A percentile compares a stretch with the other conserved stretches of the same genome.
Conservation (phyloP, 64 coral and sea anemone species). For the Montipora sp. region DNA sequence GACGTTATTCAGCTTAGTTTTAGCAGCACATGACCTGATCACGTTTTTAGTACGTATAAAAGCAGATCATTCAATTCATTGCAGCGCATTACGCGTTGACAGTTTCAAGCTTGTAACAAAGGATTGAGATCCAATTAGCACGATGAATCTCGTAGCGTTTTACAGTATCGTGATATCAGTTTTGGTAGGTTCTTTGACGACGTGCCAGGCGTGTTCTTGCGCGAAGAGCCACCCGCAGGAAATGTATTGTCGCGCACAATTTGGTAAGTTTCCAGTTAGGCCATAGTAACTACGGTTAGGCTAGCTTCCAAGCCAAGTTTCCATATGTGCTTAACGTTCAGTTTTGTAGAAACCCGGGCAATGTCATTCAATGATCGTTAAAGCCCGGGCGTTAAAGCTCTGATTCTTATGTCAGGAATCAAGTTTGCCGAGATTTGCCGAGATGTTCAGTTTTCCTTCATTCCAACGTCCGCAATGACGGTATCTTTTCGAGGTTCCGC, state of each 20-base stretch:
- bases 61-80: not conserved
- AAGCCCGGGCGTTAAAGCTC: too few species aligned
- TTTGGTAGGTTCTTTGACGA: not conserved
- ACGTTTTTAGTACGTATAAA: not conserved
- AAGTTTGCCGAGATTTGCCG: too few species aligned
- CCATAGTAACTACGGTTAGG: not conserved
- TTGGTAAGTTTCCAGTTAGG: conserved; percentile 38
- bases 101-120: not conserved
- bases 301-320: too few species aligned
- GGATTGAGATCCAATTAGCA: not conserved
- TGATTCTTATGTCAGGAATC: too few species aligned
- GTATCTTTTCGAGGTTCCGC: too few species aligned
- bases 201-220: conserved; percentile 41
- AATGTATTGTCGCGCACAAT: conserved; percentile 53
- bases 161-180: not conserved
- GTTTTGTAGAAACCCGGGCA: too few species aligned
- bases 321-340: too few species aligned
- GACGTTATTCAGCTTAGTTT: not conserved
- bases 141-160: not conserved
- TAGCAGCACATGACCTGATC: not conserved
- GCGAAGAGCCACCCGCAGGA: conserved; percentile 50
- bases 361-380: too few species aligned
- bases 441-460: too few species aligned
- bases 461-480: too few species aligned
- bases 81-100: not conserved